Evolutionary conservation across 2,797 vertebrate species (phyloP).

Genomic region (Pygocentrus nattereri): DNA sequence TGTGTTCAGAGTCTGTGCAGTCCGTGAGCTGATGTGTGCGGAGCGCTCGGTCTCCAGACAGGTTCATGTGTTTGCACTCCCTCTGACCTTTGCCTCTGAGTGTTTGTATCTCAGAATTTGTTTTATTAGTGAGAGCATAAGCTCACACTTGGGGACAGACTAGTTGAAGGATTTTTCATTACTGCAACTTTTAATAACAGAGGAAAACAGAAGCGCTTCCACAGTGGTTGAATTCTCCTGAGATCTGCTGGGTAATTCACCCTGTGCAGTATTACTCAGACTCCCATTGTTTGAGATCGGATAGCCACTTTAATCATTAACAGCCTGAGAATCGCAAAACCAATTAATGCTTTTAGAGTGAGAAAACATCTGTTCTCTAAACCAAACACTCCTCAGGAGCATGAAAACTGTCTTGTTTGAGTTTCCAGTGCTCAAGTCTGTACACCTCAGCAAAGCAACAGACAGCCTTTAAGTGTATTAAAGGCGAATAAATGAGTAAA

Average conservation of each 20-base stretch:
- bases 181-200: background rate
- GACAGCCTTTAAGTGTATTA: too few species aligned
- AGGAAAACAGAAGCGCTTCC: background rate
- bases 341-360: background rate
- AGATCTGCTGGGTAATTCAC: background rate
- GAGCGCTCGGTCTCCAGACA: background rate
- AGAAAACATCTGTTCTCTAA: background rate
- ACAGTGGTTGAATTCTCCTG: background rate
- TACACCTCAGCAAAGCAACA: too few species aligned
- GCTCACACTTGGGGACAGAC: background rate
- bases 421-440: too few species aligned
- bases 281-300: background rate
- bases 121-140: constrained; percentile 8
- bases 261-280: background rate
- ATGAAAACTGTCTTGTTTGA: too few species aligned
- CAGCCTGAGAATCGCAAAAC: background rate
- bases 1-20: background rate
- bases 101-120: background rate
- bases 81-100: background rate
- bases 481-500: background rate
- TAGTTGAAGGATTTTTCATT: constrained; percentile 3
- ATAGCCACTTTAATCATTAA: background rate
- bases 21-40: background rate
- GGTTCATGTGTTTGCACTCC: constrained; percentile 6
- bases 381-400: too few species aligned